Evolutionary conservation across 2,888 invertebrate genomes (phyloP), one percentile per base, ranked within the genome.

Genomic region (Drosophila recens): DNA sequence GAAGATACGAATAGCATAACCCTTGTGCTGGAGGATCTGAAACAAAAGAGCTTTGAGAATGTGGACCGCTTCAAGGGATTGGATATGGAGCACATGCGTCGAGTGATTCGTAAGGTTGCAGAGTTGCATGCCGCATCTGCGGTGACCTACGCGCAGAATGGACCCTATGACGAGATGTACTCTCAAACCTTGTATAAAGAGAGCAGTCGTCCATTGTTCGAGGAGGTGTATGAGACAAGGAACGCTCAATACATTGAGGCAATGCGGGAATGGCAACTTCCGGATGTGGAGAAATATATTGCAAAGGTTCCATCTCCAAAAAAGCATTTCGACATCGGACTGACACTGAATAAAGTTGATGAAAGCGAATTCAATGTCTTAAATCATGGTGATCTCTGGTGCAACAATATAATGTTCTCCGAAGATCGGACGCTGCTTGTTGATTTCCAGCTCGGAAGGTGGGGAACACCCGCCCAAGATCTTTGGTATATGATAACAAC

Each of bases 371-470:
- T 91, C 13, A 89, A 89, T 68, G 90, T 89, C 0, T 69, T 91
- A 0, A 91, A 91, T 74, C 91, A 91, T 67, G 91, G 91, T 0
- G 91, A 91, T 67, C 78, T 80, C 3, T 91, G 91, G 91, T 70
- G 79, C 8, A 91, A 91, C 53, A 91, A 91, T 42, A 87, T 91
- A 0, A 91, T 91, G 91, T 90, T 91, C 52, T 74, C 69, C 2
- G 79, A 79, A 0, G 61, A 72, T 5, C 84, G 90, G 13, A 77
- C 88, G 0, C 51, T 83, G 0, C 79, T 92, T 54, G 77, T 92
- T 5, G 92, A 92, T 52, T 79, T 80, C 42, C 91, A 92, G 62
- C 27, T 90, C 4, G 80, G 80, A 43, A 90, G 88, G 70, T 92
- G 88, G 88, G 91, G 91, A 4, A 75, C 84, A 11, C 91, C 92